phyloP scores from a whole-genome alignment of 2,888 invertebrate species.

The Cabera pusaria region DNA sequence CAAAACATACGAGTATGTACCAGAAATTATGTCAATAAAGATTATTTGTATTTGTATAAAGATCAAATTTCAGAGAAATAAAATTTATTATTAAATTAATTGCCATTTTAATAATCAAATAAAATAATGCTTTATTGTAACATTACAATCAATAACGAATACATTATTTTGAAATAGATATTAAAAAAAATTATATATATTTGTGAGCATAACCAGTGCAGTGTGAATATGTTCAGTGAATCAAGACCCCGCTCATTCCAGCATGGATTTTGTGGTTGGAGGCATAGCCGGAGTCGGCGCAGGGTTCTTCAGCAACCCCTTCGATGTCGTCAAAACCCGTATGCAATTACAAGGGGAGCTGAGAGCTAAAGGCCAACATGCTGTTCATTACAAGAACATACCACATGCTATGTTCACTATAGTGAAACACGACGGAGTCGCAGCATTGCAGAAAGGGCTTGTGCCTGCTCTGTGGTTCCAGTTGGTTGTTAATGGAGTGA shows the following conservation, averaged over 20 bases:
- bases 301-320: conserved; percentile 93
- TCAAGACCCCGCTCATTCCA: conserved; percentile 47
- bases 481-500: conserved; percentile 83
- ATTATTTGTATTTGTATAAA: too few species aligned
- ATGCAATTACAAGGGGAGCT: conserved; percentile 95
- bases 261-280: conserved; percentile 90
- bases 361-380: conserved; percentile 85
- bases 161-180: too few species aligned
- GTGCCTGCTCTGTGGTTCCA: conserved; percentile 94
- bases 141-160: too few species aligned
- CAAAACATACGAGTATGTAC: too few species aligned
- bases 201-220: too few species aligned
- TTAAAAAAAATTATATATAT: too few species aligned
- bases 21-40: too few species aligned
- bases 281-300: conserved; percentile 90
- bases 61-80: too few species aligned
- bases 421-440: conserved; percentile 88
- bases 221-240: too few species aligned
- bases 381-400: conserved; percentile 87
- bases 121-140: too few species aligned
- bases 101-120: too few species aligned
- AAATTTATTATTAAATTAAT: too few species aligned
- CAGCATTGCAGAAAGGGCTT: conserved; percentile 90
- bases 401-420: conserved; percentile 91
- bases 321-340: conserved; percentile 94